A percentile compares a stretch with the other conserved stretches of the same genome.
phyloP scores from a whole-genome alignment of 2,888 invertebrate genomes.

The Anthrax anthrax region DNA sequence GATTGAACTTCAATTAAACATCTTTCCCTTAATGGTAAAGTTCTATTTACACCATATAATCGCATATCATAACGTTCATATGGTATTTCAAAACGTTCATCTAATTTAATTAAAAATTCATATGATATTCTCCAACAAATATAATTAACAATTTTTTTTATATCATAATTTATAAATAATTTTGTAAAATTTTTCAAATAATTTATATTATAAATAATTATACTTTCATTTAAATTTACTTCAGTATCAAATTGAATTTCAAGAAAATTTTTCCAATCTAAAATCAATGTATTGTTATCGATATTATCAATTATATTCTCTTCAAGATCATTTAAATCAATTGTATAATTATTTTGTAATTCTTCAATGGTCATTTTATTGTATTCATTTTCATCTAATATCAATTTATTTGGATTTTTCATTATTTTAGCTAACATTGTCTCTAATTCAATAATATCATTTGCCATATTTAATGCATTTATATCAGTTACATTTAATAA shows the following conservation, averaged over 20 bases:
- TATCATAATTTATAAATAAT: not conserved
- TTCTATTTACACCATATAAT: not conserved
- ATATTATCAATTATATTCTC: too few species aligned
- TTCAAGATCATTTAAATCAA: too few species aligned
- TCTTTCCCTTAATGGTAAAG: not conserved
- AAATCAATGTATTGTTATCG: conserved; percentile 2
- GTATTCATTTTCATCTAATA: conserved; percentile 4
- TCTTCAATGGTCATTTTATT: not conserved
- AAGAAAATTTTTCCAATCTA: conserved; percentile 2
- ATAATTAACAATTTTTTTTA: not conserved
- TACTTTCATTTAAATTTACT: too few species aligned
- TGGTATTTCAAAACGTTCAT: not conserved
- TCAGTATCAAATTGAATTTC: not conserved
- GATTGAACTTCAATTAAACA: not conserved
- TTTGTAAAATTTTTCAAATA: too few species aligned
- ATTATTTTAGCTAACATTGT: conserved; percentile 8
- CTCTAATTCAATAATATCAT: conserved; percentile 8
- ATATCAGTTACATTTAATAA: conserved; percentile 3
- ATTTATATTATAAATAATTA: too few species aligned
- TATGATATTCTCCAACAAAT: not conserved
- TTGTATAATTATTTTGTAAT: not conserved
- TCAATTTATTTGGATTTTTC: conserved; percentile 2
- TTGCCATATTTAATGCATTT: conserved; percentile 1
- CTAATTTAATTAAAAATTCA: not conserved
- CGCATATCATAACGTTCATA: not conserved